Evolutionary conservation across 2,113 vertebrate genomes (phyloP).

Genomic region (Sinocyclocheilus rhinocerous): DNA sequence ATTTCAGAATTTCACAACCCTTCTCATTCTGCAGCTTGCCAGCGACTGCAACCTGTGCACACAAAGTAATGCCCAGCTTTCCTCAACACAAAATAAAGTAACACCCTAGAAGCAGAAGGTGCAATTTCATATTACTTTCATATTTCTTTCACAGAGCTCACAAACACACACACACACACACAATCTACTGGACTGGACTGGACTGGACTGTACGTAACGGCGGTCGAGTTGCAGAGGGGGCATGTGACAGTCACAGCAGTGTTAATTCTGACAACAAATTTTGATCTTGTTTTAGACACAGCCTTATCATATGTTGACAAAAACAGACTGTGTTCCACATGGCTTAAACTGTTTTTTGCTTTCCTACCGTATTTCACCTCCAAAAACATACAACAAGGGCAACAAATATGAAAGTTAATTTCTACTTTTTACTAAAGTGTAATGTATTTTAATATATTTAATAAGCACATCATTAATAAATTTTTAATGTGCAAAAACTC

Average conservation of each 20-base stretch:
- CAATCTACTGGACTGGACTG: slow-evolving; percentile 11
- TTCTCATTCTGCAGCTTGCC: neutral
- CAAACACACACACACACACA: too few relatives aligned
- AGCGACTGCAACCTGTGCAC: neutral
- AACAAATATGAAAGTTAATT: too few relatives aligned
- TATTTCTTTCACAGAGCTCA: neutral
- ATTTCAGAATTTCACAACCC: neutral
- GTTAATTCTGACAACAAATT: slow-evolving; percentile 26
- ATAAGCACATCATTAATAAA: too few relatives aligned
- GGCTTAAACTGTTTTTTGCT: neutral
- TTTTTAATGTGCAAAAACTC: neutral
- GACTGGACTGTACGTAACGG: slow-evolving; percentile 3
- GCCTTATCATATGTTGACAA: neutral
- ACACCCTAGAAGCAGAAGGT: neutral
- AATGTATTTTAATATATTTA: neutral
- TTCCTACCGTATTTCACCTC: neutral
- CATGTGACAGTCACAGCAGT: neutral
- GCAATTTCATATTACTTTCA: neutral
- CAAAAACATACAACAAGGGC: too few relatives aligned
- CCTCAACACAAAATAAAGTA: neutral
- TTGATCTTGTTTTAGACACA: neutral
- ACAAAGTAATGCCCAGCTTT: neutral
- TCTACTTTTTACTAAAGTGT: neutral
- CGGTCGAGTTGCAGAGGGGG: neutral
- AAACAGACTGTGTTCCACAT: neutral